phyloP scores from a whole-genome alignment of 1,140 invertebrate species.

The Aphelenchoides besseyi region DNA sequence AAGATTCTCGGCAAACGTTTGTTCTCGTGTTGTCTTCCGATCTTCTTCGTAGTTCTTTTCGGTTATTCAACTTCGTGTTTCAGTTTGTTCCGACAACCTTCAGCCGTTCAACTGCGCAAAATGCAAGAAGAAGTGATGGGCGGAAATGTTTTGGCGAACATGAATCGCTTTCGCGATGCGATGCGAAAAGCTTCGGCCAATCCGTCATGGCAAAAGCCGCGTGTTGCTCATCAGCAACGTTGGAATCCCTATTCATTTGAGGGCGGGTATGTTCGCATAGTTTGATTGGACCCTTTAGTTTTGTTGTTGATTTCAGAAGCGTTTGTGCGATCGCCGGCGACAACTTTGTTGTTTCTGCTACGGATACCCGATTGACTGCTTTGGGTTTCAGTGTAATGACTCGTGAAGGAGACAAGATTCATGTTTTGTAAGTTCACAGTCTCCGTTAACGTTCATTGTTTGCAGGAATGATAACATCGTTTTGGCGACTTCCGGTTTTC shows the following conservation, averaged over 20 bases:
- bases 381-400: conserved; percentile 81
- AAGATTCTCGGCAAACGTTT: not conserved
- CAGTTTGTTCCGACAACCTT: no score
- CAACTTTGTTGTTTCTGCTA: conserved; percentile 79
- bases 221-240: conserved; percentile 35
- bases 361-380: conserved; percentile 84
- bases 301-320: conserved; percentile 60
- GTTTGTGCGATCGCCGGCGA: conserved; percentile 80
- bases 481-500: conserved; percentile 84
- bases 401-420: conserved; percentile 73
- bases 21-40: no score
- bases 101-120: not conserved
- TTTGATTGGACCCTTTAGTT: not conserved
- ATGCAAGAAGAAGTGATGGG: conserved; percentile 1
- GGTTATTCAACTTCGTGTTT: no score
- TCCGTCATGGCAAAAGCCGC: conserved; percentile 37
- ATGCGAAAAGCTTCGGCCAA: conserved; percentile 41
- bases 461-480: conserved; percentile 75
- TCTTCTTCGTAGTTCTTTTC: no score
- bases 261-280: conserved; percentile 43
- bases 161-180: conserved; percentile 36
- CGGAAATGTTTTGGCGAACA: conserved; percentile 14
- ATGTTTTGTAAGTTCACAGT: conserved; percentile 64
- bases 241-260: conserved; percentile 58
- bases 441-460: conserved; percentile 3